Conservation (phyloP, 2,888 invertebrate genomes). For the Diabrotica balteata region DNA sequence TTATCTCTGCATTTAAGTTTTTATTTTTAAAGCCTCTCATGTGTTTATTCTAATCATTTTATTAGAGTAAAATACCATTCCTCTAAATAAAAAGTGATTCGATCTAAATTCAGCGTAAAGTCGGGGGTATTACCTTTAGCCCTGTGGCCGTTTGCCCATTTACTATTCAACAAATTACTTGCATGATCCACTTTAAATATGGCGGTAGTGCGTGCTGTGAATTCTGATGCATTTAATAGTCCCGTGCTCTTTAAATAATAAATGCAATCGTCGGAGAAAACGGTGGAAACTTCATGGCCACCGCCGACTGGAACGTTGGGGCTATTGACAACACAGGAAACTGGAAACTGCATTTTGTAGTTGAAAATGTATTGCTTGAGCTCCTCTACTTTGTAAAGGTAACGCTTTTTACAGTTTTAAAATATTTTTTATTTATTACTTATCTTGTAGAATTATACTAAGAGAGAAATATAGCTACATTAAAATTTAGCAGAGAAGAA, state of each 20-base stretch:
- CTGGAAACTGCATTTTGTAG: conserved; percentile 30
- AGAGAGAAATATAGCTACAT: no score
- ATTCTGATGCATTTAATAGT: conserved; percentile 56
- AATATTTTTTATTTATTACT: no score
- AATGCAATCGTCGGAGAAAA: conserved; percentile 50
- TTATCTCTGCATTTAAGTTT: no score
- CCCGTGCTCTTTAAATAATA: conserved; percentile 54
- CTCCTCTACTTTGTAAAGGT: not conserved
- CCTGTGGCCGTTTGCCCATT: conserved; percentile 33
- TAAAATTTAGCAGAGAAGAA: no score
- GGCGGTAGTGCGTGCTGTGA: conserved; percentile 52
- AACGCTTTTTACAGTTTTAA: not conserved
- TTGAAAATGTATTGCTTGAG: conserved; percentile 27
- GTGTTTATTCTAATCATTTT: no score
- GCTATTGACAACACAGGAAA: conserved; percentile 31
- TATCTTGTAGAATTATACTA: no score
- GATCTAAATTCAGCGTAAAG: not conserved
- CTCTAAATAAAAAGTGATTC: no score
- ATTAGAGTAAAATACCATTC: no score
- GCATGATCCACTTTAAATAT: conserved; percentile 53
- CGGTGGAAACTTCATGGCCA: conserved; percentile 29
- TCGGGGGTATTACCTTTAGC: not conserved
- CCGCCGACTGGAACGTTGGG: conserved; percentile 17
- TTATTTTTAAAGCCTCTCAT: no score
- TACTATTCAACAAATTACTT: conserved; percentile 54